These are phyloP conservation scores for Cygnus olor DNA, from an alignment of 2,797 vertebrate species.

Conservation along the genomic window DNA sequence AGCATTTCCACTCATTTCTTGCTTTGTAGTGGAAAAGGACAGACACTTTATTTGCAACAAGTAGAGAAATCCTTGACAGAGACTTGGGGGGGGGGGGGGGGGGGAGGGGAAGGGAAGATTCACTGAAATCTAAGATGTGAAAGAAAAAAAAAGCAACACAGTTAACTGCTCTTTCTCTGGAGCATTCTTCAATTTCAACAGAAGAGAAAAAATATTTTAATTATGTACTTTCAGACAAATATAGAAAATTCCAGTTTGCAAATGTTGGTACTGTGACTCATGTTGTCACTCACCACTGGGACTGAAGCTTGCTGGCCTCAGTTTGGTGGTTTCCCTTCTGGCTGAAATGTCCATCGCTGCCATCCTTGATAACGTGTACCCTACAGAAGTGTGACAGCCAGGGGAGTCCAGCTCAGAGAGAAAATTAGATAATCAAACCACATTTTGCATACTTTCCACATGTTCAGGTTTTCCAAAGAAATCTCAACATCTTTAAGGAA, in stretches of 20 bases:
- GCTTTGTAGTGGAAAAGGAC: neutral
- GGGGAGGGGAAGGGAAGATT: too few species aligned
- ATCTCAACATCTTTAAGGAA: neutral
- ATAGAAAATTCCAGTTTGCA: neutral
- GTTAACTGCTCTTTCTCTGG: neutral
- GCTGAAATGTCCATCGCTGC: neutral
- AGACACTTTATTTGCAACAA: neutral
- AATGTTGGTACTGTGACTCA: neutral
- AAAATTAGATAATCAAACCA: neutral
- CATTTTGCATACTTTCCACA: neutral
- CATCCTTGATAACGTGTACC: neutral
- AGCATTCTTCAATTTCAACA: neutral
- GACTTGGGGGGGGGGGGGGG: neutral
- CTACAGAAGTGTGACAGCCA: neutral
- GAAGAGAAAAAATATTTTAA: neutral
- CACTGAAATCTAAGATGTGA: neutral
- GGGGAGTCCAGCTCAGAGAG: neutral
- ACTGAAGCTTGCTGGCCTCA: accelerated
- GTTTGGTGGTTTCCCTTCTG: neutral
- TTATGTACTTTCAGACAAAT: neutral
- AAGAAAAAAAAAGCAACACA: neutral
- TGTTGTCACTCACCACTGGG: neutral
- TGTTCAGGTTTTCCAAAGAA: neutral
- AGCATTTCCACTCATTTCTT: neutral
- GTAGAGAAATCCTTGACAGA: neutral